Percentiles rank a stretch among this genome's conserved stretches.
phyloP scores from a whole-genome alignment of 2,797 vertebrate genomes.

The Tauraco hartlaubi region DNA sequence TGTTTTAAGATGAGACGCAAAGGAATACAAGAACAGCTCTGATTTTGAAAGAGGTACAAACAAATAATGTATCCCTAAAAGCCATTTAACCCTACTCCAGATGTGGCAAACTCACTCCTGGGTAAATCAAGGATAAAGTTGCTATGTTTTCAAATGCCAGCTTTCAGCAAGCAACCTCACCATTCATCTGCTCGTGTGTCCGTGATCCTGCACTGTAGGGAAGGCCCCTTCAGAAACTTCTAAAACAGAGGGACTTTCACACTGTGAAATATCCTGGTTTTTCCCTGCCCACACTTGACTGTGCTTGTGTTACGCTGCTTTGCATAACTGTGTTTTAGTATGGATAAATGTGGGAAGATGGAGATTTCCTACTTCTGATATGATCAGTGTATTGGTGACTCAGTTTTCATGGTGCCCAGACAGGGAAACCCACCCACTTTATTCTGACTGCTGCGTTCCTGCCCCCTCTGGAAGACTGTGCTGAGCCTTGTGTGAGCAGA shows the following conservation, averaged over 20 bases:
- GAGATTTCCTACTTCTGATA: neutral
- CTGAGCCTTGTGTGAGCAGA: neutral
- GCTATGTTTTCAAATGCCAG: neutral
- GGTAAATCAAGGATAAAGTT: neutral
- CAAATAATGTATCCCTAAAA: neutral
- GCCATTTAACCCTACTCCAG: neutral
- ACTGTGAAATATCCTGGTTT: neutral
- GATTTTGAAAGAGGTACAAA: neutral
- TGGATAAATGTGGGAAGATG: neutral
- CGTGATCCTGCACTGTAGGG: neutral
- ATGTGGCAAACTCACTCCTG: neutral
- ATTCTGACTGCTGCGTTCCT: neutral
- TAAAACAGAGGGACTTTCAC: neutral
- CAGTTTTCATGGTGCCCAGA: neutral
- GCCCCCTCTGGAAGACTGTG: neutral
- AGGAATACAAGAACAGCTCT: neutral
- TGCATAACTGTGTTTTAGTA: neutral
- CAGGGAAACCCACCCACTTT: neutral
- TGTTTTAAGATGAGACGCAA: neutral
- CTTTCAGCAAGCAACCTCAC: neutral
- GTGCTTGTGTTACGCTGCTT: neutral
- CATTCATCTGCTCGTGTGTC: neutral
- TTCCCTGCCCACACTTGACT: neutral
- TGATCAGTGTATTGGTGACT: neutral
- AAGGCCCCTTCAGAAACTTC: neutral